phyloP scores from a whole-genome alignment of 2,113 vertebrate genomes.

The Lichenostomus cassidix region DNA sequence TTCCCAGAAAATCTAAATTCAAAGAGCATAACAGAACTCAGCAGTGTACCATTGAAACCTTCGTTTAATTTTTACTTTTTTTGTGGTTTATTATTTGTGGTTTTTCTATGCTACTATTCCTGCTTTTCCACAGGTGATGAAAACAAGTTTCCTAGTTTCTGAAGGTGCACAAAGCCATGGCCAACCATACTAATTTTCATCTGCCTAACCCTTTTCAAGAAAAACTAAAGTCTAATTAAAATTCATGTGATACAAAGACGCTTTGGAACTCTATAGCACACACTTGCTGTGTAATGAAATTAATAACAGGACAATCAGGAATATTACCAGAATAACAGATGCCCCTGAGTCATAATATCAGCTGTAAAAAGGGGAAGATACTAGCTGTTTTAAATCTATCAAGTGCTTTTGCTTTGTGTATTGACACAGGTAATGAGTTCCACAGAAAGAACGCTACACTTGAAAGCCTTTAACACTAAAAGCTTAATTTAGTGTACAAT shows the following conservation, averaged over 20 bases:
- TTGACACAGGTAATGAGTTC: slow-evolving; percentile 62
- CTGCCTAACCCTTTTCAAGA: not conserved
- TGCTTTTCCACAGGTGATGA: not conserved
- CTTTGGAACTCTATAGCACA: not conserved
- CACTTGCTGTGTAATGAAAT: not conserved
- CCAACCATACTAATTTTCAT: not conserved
- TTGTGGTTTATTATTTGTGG: not conserved
- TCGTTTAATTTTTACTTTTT: not conserved
- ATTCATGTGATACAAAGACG: not conserved
- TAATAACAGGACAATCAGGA: slow-evolving; percentile 26
- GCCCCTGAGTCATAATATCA: slow-evolving; percentile 14
- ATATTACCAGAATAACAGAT: slow-evolving; percentile 39
- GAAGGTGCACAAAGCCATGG: not conserved
- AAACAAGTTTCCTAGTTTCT: not conserved
- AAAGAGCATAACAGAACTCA: not conserved
- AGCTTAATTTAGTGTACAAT: slow-evolving; percentile 69
- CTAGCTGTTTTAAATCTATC: slow-evolving; percentile 44
- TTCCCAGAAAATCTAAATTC: not conserved
- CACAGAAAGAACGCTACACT: slow-evolving; percentile 35
- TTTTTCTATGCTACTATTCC: not conserved
- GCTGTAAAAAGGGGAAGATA: not conserved
- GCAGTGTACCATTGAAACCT: not conserved
- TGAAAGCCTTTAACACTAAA: slow-evolving; percentile 66
- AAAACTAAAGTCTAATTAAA: slow-evolving; percentile 16
- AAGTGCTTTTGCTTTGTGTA: slow-evolving; percentile 46